phyloP scores from a whole-genome alignment of 2,888 invertebrate species.

The Eucera pruinosa region DNA sequence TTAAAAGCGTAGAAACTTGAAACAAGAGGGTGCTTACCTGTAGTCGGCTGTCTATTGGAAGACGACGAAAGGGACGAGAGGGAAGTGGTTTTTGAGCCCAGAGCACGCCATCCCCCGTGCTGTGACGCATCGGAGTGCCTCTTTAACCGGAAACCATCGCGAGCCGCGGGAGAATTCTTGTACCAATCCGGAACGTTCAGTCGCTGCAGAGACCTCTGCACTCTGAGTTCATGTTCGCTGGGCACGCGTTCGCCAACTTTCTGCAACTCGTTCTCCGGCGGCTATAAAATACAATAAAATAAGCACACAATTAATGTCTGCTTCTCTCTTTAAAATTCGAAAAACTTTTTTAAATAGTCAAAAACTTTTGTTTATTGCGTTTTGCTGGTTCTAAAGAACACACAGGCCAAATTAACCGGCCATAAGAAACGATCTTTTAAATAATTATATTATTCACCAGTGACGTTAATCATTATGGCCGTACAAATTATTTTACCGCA shows the following conservation, averaged over 20 bases:
- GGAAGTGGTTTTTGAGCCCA: slow-evolving; percentile 94
- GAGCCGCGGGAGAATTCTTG: slow-evolving; percentile 90
- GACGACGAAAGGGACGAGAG: slow-evolving; percentile 88
- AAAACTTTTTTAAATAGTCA: too few species aligned
- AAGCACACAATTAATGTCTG: too few species aligned
- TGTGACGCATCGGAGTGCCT: slow-evolving; percentile 88
- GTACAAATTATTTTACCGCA: too few species aligned
- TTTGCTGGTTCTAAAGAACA: too few species aligned
- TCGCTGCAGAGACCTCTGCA: slow-evolving; percentile 96
- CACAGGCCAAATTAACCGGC: too few species aligned
- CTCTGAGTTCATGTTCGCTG: slow-evolving; percentile 97
- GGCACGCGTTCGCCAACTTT: slow-evolving; percentile 92
- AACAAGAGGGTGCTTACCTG: slow-evolving; percentile 71
- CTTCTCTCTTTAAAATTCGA: too few species aligned
- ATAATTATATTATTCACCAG: too few species aligned
- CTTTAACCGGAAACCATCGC: slow-evolving; percentile 92
- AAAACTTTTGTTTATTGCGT: too few species aligned
- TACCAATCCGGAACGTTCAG: slow-evolving; percentile 98
- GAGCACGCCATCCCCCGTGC: slow-evolving; percentile 87
- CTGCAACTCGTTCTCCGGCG: slow-evolving; percentile 97
- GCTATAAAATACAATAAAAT: slow-evolving; percentile 85
- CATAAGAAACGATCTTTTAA: too few species aligned
- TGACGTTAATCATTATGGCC: too few species aligned
- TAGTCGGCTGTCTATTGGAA: slow-evolving; percentile 82
- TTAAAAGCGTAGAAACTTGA: neutral